Conservation (phyloP, 2,888 invertebrate species). For the Sacculina carcini region DNA sequence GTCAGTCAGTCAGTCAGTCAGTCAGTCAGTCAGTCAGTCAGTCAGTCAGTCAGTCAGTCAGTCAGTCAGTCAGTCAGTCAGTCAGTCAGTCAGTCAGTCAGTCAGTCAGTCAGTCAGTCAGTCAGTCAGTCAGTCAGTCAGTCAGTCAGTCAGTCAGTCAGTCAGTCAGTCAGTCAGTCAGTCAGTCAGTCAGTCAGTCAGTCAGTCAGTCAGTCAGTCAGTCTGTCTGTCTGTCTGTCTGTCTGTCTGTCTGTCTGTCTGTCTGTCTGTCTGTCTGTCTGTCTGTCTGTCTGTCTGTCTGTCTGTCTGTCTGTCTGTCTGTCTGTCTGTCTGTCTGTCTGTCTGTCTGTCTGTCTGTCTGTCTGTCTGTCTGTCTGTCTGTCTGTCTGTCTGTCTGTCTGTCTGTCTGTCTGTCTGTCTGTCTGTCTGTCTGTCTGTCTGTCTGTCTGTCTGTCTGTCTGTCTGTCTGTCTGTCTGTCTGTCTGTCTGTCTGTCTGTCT, state of each 20-base stretch:
- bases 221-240: not conserved
- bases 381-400: not conserved
- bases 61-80: too few relatives aligned
- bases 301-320: not conserved
- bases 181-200: too few relatives aligned
- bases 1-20: too few relatives aligned
- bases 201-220: too few relatives aligned
- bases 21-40: too few relatives aligned
- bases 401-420: not conserved
- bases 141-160: too few relatives aligned
- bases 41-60: too few relatives aligned
- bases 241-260: not conserved
- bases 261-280: not conserved
- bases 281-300: not conserved
- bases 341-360: not conserved
- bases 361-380: not conserved
- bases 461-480: not conserved
- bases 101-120: too few relatives aligned
- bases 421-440: too few relatives aligned
- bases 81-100: too few relatives aligned
- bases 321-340: not conserved
- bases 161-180: too few relatives aligned
- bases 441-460: not conserved
- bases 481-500: not conserved
- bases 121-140: too few relatives aligned